Base-by-base conservation (phyloP, 2,113 vertebrate genomes). In the Phrynosoma blainvillii region DNA sequence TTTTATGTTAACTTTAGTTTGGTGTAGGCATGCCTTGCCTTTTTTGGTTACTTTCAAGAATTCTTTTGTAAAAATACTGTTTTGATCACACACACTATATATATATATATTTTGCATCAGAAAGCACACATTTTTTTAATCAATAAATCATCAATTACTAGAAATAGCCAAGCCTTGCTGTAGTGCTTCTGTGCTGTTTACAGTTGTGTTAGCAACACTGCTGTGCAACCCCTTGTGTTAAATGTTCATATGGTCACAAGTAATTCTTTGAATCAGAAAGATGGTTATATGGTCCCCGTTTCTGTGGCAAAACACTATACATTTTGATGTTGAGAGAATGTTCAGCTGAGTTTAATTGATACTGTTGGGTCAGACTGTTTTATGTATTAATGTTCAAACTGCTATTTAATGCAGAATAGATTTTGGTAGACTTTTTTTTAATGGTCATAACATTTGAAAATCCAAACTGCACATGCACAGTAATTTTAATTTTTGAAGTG, bases 91-190 rank as follows among this genome's bases (percentile, higher is more conserved):
- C 92, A 80, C 95, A n/a, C n/a, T 73, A 42, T 40, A 11, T 16
- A n/a, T 47, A 47, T 47, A 47, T 47, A 47, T 47, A n/a, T 79
- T 96, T 95, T 96, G 93, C 95, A 93, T 96, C 95, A 92, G 95
- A 95, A 91, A 94, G 93, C 95, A 94, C 94, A 96, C 92, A 94
- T 95, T 95, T 84, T 36, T 95, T 84, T 93, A 96, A 95, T 93
- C 94, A 96, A 96, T 96, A 97, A 96, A 96, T 96, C 93, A 93
- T 96, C 95, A 90, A 87, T 96, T 97, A 92, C 88, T 97, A 96
- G 96, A 96, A 94, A 96, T 96, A 96, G 96, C 93, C 95, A 93
- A 94, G 94, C 95, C 92, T 96, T 94, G 90, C 90, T 94, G 95
- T 96, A 94, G 95, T 96, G 90, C 92, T 96, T 95, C 92, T 93